These are phyloP conservation scores for Syrmaticus mikado DNA, from an alignment of 2,113 vertebrate genomes.

Conservation along the genomic window DNA sequence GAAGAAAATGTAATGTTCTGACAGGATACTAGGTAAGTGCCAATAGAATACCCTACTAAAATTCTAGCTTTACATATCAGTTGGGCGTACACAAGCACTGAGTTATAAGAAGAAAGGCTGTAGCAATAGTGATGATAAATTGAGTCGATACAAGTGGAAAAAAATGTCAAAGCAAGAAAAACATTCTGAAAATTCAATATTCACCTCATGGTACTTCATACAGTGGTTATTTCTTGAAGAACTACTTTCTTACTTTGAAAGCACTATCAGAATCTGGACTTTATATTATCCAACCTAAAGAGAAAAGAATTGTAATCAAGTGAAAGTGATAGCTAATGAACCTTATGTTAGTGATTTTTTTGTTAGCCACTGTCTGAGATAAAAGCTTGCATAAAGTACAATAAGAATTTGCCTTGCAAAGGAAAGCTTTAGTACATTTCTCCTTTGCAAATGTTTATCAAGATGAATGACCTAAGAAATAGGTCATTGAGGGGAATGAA, in stretches of 20 bases:
- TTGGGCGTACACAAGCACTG: neutral
- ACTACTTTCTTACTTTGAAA: neutral
- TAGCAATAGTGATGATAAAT: neutral
- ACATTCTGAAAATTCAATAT: neutral
- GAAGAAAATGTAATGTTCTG: neutral
- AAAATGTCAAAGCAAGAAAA: neutral
- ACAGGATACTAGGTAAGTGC: neutral
- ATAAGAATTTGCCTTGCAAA: neutral
- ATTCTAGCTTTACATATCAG: neutral
- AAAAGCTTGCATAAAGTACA: neutral
- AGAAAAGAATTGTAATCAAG: fast-evolving
- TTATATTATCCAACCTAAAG: neutral
- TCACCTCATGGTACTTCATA: neutral
- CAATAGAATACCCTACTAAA: neutral
- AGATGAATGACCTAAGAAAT: neutral
- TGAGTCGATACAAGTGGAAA: neutral
- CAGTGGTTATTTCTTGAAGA: fast-evolving
- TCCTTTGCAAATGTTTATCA: neutral
- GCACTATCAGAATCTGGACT: neutral
- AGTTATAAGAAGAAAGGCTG: neutral
- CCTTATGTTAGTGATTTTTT: neutral
- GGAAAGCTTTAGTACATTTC: neutral
- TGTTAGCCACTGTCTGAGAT: neutral
- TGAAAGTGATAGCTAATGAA: neutral
- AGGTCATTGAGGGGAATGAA: neutral